Evolutionary conservation across 2,888 invertebrate species (phyloP).

Genomic region (Steromphala cineraria): DNA sequence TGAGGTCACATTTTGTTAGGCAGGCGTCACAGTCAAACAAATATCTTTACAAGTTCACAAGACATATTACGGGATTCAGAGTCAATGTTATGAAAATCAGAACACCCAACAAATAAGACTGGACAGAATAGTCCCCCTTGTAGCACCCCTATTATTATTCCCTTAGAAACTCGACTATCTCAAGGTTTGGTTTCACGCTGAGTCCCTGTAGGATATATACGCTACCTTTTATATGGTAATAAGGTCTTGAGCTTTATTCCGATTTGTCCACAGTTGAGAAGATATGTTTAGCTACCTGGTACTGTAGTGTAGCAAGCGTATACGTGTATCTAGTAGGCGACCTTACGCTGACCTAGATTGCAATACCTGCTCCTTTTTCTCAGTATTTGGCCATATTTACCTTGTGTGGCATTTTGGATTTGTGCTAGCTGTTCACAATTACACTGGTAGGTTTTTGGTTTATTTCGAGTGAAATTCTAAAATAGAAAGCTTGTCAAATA

Average conservation of each 20-base stretch:
- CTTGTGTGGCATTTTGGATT: conserved; percentile 6
- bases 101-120: not conserved
- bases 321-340: not conserved
- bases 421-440: not conserved
- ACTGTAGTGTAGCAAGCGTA: not conserved
- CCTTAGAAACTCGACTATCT: not conserved
- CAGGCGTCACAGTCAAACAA: too few relatives aligned
- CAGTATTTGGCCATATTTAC: not conserved
- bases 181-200: not conserved
- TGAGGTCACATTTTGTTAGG: too few relatives aligned
- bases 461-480: not conserved
- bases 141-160: not conserved
- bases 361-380: not conserved
- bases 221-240: conserved; percentile 10
- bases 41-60: too few relatives aligned
- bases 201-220: not conserved
- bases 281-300: not conserved
- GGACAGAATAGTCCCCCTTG: not conserved
- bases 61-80: too few relatives aligned
- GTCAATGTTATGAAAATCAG: not conserved
- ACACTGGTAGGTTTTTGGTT: not conserved
- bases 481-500: too few relatives aligned
- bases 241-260: conserved; percentile 4
- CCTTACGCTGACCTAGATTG: not conserved
- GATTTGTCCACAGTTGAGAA: not conserved